Evolutionary conservation across 1,140 invertebrate species (phyloP).

Genomic region (Lepidurus apus): DNA sequence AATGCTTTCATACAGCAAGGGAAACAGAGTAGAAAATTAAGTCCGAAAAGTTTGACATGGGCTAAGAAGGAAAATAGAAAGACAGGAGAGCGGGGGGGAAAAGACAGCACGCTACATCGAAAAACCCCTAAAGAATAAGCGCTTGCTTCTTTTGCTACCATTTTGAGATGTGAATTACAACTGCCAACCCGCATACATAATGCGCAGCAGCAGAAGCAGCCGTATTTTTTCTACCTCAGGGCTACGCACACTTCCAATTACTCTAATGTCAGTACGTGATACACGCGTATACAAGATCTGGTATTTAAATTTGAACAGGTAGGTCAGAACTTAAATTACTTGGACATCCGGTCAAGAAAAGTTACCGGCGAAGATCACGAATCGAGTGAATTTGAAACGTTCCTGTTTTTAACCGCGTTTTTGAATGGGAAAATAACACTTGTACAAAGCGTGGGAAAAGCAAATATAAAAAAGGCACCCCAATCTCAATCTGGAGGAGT

Average conservation of each 20-base stretch:
- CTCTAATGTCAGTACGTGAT: background rate
- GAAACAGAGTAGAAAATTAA: background rate
- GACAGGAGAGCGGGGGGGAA: background rate
- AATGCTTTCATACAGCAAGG: background rate
- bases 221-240: background rate
- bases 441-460: background rate
- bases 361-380: too few species aligned
- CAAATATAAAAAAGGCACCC: background rate
- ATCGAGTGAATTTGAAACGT: background rate
- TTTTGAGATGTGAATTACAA: background rate
- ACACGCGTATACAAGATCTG: background rate
- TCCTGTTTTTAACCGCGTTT: background rate
- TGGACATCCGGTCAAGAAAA: too few species aligned
- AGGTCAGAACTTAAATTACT: too few species aligned
- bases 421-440: background rate
- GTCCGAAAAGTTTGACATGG: constrained; percentile 3
- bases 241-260: background rate
- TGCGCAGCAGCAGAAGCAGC: background rate
- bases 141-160: background rate
- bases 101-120: background rate
- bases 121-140: background rate
- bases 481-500: too few species aligned
- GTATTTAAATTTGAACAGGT: background rate
- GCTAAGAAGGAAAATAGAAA: background rate
- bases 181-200: background rate